These are phyloP conservation scores for Macrophya alboannulata DNA, from an alignment of 2,888 invertebrate genomes.

Conservation along the genomic window DNA sequence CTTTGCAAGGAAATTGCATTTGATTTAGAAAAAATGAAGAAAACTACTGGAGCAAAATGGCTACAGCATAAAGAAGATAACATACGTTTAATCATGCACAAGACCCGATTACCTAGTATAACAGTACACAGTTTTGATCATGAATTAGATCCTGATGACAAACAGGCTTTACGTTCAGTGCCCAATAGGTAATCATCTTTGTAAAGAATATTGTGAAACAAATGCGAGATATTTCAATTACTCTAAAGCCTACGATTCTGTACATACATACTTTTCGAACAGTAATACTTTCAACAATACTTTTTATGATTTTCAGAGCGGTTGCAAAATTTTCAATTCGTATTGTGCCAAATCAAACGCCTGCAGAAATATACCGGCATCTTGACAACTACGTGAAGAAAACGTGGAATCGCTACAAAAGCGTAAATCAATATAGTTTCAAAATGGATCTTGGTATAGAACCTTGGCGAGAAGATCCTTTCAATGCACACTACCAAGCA, in stretches of 20 bases:
- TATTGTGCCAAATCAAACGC: constrained; percentile 66
- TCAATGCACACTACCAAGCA: constrained; percentile 64
- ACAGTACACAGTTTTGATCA: constrained; percentile 65
- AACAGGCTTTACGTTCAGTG: constrained; percentile 56
- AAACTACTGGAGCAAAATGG: constrained; percentile 60
- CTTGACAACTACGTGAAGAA: constrained; percentile 64
- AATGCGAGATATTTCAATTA: background rate
- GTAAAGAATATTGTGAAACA: background rate
- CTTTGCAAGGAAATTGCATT: constrained; percentile 58
- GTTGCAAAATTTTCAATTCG: constrained; percentile 65
- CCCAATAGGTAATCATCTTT: constrained; percentile 61
- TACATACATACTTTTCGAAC: background rate
- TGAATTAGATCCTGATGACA: constrained; percentile 53
- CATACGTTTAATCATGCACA: constrained; percentile 65
- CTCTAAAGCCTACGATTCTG: background rate
- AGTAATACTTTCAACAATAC: constrained; percentile 7
- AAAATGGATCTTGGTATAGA: constrained; percentile 64
- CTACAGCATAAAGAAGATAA: constrained; percentile 65
- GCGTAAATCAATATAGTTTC: constrained; percentile 63
- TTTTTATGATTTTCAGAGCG: constrained; percentile 59
- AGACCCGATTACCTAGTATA: constrained; percentile 65
- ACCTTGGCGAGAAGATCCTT: constrained; percentile 67
- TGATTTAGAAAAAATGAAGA: constrained; percentile 61
- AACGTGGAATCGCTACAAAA: constrained; percentile 61
- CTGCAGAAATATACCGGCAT: constrained; percentile 57